Percentiles rank a stretch among this genome's conserved stretches.
These are phyloP conservation scores for Drosophila parabipectinata DNA, from an alignment of 1,140 invertebrate genomes.

Conservation along the genomic window DNA sequence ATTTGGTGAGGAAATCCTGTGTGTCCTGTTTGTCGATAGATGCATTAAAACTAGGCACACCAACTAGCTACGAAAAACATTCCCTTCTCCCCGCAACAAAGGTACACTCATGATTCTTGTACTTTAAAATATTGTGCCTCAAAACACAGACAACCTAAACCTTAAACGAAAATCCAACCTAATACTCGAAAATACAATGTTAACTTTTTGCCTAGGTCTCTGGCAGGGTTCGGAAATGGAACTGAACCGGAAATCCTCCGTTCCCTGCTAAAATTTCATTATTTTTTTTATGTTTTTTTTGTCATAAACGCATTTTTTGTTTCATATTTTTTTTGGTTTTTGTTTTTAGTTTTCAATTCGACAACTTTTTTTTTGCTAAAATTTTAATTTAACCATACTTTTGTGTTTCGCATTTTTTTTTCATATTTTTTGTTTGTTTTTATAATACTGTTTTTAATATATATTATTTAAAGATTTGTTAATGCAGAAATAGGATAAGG, in stretches of 20 bases:
- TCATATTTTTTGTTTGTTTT: conserved; percentile 14
- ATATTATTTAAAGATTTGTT: conserved; percentile 18
- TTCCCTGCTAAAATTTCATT: conserved; percentile 6
- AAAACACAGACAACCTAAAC: conserved; percentile 37
- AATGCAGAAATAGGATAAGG: conserved; percentile 38
- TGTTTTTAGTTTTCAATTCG: conserved; percentile 47
- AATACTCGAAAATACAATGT: conserved; percentile 39
- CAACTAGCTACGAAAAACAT: conserved; percentile 73
- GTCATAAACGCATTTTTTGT: conserved; percentile 55
- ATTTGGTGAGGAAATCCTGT: conserved; percentile 22
- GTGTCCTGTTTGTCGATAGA: conserved; percentile 33
- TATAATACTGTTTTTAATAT: conserved; percentile 50
- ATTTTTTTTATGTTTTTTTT: conserved; percentile 15
- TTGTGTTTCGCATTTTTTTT: conserved; percentile 26
- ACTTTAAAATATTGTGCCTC: conserved; percentile 65
- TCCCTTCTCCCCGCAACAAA: conserved; percentile 49
- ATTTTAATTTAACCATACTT: conserved; percentile 50
- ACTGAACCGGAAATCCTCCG: conserved; percentile 22
- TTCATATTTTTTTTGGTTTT: conserved; percentile 28
- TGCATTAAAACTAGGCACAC: conserved; percentile 76
- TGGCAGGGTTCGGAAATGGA: conserved; percentile 8
- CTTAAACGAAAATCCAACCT: conserved; percentile 41
- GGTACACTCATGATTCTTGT: conserved; percentile 50
- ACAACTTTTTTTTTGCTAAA: conserved; percentile 65
- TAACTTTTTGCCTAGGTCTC: conserved; percentile 41